Percentiles rank a stretch among this genome's conserved stretches.
These are phyloP conservation scores for Ondatra zibethicus DNA, from an alignment of 2,113 vertebrate genomes.

Conservation along the genomic window DNA sequence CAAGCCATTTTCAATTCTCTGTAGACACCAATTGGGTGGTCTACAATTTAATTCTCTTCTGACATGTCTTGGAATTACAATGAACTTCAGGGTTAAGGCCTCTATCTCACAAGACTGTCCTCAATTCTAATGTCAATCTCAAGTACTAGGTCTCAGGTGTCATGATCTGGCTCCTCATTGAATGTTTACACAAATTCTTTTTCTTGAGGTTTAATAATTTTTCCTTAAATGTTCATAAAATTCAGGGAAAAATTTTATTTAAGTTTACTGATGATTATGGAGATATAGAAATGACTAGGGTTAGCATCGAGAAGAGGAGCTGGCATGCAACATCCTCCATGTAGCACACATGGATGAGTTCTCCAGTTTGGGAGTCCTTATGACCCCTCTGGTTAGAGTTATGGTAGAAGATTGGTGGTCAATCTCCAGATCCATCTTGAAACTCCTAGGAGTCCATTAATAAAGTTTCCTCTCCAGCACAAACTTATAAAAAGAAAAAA, in stretches of 20 bases:
- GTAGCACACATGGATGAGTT: no score
- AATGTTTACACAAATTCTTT: no score
- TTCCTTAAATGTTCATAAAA: not conserved
- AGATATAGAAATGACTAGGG: not conserved
- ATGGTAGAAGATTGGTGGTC: not conserved
- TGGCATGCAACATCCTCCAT: not conserved
- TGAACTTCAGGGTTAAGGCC: not conserved
- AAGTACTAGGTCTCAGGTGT: not conserved
- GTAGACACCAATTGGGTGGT: not conserved
- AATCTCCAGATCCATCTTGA: not conserved
- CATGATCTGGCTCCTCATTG: not conserved
- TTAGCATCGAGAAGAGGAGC: not conserved
- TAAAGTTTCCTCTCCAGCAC: not conserved
- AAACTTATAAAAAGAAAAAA: not conserved
- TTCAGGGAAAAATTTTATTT: not conserved
- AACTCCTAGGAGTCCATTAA: not conserved
- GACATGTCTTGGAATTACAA: not conserved
- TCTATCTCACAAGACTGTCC: not conserved
- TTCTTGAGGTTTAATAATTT: not conserved
- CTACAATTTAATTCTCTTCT: not conserved
- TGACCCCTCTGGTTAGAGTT: not conserved
- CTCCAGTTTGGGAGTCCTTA: not conserved
- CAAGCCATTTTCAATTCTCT: not conserved
- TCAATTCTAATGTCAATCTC: not conserved
- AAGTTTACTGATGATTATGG: not conserved